These are phyloP conservation scores for Hycleus cichorii DNA, from an alignment of 1,140 invertebrate species.

Conservation along the genomic window DNA sequence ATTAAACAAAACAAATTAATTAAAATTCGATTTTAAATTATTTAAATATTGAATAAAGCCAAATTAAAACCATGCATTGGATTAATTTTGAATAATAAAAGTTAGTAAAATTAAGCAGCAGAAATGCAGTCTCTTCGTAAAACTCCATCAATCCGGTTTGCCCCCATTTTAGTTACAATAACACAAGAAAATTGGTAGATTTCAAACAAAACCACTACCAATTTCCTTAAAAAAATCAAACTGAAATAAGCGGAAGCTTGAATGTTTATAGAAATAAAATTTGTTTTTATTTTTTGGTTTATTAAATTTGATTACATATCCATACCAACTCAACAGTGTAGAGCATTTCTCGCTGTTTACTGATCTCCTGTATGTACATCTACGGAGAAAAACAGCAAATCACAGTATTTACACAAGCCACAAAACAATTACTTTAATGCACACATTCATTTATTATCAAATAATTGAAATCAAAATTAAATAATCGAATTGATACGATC, in stretches of 20 bases:
- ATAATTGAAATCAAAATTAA: neutral
- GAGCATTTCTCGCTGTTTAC: conserved; percentile 76
- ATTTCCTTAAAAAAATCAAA: too few relatives aligned
- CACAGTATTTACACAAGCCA: conserved; percentile 38
- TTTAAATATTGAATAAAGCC: neutral
- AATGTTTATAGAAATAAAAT: too few relatives aligned
- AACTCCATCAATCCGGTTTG: too few relatives aligned
- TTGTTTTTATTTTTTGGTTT: too few relatives aligned
- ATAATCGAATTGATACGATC: neutral
- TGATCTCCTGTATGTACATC: conserved; percentile 82
- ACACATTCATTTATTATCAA: neutral
- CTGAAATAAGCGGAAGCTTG: too few relatives aligned
- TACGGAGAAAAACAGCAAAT: conserved; percentile 46
- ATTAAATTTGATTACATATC: conserved; percentile 15
- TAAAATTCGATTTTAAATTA: neutral
- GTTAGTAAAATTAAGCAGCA: too few relatives aligned
- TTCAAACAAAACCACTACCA: too few relatives aligned
- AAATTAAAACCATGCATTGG: too few relatives aligned
- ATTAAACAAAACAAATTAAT: conserved; percentile 11
- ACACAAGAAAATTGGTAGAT: too few relatives aligned
- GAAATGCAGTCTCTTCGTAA: too few relatives aligned
- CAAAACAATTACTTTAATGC: conserved; percentile 17
- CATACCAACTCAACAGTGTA: conserved; percentile 80
- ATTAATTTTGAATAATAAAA: too few relatives aligned
- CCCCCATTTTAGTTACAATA: too few relatives aligned